Base-by-base conservation (phyloP, 2,113 vertebrate species). In the Nesogale talazaci region DNA sequence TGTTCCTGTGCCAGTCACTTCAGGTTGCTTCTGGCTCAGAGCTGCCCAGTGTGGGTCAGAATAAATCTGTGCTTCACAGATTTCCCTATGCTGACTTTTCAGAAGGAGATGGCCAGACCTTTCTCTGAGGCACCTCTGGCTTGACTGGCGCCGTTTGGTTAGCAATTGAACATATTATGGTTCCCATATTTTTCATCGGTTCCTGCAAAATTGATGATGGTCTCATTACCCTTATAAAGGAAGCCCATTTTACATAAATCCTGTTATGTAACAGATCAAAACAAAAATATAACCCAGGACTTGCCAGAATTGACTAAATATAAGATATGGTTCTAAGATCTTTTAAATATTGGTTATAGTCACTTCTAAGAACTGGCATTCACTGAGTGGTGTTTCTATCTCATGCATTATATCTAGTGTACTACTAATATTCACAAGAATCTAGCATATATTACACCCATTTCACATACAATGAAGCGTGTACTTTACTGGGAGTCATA, bases 401-500 rank as follows among this genome's bases (percentile, higher is more conserved):
- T 5, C 4, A 12, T 84, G 56, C 56, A 14, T 36, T 11, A 67
- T 72, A n/a, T n/a, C n/a, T 16, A 79, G 63, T 0, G 4, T n/a
- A 11, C 61, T 38, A 75, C 11, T 81, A 27, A 46, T 72, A 25
- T 79, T 88, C 80, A 69, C 70, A 80, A 82, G 14, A 82, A 65
- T 15, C 31, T 31, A 94, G 56, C 79, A 5, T 12, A 7, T 70
- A 19, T 31, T 3, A 92, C 80, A 56, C n/a, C 20, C 67, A 74
- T 22, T 88, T 79, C 25, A 65, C 46, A 89, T 93, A 88, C n/a
- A 83, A 72, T 80, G 86, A 59, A 63, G 34, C 4, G 80, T 89
- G 59, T 23, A 52, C 20, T 12, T 0, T 25, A 17, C 65, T 1
- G 1, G 77, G 36, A 83, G 29, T 84, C 70, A 67, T 31, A 23